Conservation (phyloP, 2,888 invertebrate genomes). For the Diarsia brunnea region DNA sequence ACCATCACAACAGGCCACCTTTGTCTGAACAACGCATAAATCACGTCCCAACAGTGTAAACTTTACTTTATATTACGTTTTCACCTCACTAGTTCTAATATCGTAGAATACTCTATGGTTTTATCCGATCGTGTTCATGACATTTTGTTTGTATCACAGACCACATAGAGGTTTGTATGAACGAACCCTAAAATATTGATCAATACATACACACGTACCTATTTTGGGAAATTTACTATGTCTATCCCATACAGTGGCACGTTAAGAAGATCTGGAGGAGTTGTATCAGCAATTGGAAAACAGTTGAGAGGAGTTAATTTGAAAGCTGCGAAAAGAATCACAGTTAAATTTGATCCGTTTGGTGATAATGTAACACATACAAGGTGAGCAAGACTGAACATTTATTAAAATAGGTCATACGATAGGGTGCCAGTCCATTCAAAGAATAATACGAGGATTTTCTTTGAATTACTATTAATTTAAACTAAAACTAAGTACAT, state of each 20-base stretch:
- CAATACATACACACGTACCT: conserved; percentile 63
- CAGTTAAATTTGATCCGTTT: conserved; percentile 96
- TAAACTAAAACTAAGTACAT: not conserved
- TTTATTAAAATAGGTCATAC: conserved; percentile 7
- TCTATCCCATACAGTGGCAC: conserved; percentile 94
- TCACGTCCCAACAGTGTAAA: not conserved
- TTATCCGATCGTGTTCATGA: conserved; percentile 3
- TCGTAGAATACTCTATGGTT: conserved; percentile 24
- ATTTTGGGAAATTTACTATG: conserved; percentile 88
- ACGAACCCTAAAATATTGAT: conserved; percentile 58
- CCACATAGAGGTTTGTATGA: no score
- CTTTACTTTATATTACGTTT: not conserved
- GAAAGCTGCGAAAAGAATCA: conserved; percentile 94
- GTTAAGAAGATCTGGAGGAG: conserved; percentile 92
- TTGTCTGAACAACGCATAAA: not conserved
- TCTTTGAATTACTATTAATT: not conserved
- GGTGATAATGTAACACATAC: conserved; percentile 92
- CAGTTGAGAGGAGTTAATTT: conserved; percentile 93
- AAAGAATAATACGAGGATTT: conserved; percentile 3
- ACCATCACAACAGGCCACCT: not conserved
- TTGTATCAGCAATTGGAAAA: conserved; percentile 93
- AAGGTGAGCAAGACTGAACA: conserved; percentile 84
- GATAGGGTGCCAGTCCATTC: not conserved
- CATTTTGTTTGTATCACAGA: conserved; percentile 28
- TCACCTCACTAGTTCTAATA: conserved; percentile 2